Conservation (phyloP, 2,888 invertebrate species). For the Portevinia maculata region DNA sequence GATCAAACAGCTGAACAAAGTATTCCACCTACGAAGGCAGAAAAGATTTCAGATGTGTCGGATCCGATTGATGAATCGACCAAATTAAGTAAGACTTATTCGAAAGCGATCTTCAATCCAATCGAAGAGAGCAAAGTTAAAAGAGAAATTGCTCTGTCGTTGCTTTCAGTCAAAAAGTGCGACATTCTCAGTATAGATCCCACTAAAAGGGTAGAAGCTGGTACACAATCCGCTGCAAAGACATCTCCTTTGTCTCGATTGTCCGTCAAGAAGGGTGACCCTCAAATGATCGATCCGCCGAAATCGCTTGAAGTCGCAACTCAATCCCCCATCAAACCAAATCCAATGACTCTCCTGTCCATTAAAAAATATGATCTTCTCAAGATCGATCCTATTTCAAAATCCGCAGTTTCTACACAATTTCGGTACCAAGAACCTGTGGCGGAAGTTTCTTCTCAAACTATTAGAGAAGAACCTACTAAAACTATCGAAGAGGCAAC, state of each 20-base stretch:
- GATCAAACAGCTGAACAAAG: too few relatives aligned
- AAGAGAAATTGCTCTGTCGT: constrained; percentile 10
- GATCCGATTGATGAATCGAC: not conserved
- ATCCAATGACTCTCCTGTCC: constrained; percentile 43
- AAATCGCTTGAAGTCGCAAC: constrained; percentile 33
- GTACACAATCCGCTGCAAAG: constrained; percentile 32
- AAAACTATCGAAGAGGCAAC: constrained; percentile 46
- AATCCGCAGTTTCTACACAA: constrained; percentile 36
- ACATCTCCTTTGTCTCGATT: constrained; percentile 37
- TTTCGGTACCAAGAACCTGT: constrained; percentile 12
- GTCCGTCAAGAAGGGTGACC: constrained; percentile 52
- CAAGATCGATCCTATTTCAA: constrained; percentile 18
- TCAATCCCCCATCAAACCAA: constrained; percentile 39
- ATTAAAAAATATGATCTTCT: constrained; percentile 37
- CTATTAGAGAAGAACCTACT: constrained; percentile 51
- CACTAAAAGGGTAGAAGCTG: constrained; percentile 6
- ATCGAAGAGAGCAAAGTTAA: not conserved
- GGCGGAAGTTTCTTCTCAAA: constrained; percentile 47
- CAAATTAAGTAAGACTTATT: too few relatives aligned
- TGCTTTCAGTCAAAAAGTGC: constrained; percentile 41
- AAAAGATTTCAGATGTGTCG: not conserved
- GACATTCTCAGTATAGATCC: constrained; percentile 43
- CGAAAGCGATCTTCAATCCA: too few relatives aligned
- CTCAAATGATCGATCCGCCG: constrained; percentile 46
- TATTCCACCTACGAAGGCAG: too few relatives aligned